These are phyloP conservation scores for Beaufortia kweichowensis DNA, from an alignment of 2,113 vertebrate species.

Conservation along the genomic window DNA sequence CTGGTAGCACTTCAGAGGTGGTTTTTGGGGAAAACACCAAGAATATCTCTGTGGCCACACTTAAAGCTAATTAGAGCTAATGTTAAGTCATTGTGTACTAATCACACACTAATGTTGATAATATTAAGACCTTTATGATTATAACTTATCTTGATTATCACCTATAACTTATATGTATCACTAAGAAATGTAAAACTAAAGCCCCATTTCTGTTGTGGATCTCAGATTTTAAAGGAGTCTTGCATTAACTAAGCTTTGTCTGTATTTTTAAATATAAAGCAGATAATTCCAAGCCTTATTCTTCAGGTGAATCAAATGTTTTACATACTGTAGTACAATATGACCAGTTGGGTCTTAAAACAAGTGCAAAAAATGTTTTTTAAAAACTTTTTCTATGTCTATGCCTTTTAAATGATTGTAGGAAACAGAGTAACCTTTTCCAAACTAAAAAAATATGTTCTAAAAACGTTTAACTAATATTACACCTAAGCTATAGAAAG, in stretches of 20 bases:
- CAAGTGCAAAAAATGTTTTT: no score
- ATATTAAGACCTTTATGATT: not conserved
- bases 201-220: not conserved
- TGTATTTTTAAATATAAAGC: not conserved
- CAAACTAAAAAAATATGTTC: no score
- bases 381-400: no score
- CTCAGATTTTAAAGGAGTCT: not conserved
- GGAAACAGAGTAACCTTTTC: no score
- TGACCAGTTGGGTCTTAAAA: not conserved
- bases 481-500: no score
- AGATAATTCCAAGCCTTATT: not conserved
- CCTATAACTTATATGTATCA: not conserved
- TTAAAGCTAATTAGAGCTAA: not conserved
- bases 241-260: not conserved
- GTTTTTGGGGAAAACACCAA: conserved; percentile 45
- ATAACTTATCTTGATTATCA: not conserved
- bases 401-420: no score
- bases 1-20: conserved; percentile 29
- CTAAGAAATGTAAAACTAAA: not conserved
- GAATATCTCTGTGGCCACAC: conserved; percentile 21
- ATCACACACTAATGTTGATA: not conserved
- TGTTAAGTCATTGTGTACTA: not conserved
- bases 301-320: not conserved
- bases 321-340: not conserved
- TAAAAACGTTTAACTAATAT: no score